These are phyloP conservation scores for Hylaea fasciaria DNA, from an alignment of 2,888 invertebrate genomes.

Conservation along the genomic window DNA sequence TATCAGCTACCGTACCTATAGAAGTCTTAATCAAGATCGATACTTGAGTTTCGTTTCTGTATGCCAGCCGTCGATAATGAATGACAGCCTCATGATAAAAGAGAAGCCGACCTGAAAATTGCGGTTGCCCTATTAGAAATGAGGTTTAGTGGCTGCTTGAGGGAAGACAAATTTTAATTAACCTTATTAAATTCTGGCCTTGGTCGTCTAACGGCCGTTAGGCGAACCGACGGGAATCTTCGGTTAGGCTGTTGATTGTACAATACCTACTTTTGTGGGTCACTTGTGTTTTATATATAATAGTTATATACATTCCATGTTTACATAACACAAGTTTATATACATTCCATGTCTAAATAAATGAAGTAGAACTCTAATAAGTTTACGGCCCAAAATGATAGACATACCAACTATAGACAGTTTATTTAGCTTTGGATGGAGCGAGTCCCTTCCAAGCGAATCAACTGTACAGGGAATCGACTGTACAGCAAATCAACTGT, in stretches of 20 bases:
- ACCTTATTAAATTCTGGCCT: constrained; percentile 16
- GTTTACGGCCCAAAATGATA: background rate
- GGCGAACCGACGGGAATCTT: background rate
- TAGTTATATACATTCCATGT: too few species aligned
- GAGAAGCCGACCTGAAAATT: constrained; percentile 8
- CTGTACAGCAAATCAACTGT: constrained; percentile 11
- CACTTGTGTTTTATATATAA: too few species aligned
- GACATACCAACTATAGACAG: background rate
- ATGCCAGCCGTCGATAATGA: background rate
- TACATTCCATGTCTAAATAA: too few species aligned
- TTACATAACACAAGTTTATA: too few species aligned
- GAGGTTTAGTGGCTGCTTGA: constrained; percentile 11
- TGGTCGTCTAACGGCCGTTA: background rate
- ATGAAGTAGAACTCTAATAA: too few species aligned
- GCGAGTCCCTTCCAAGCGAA: constrained; percentile 7
- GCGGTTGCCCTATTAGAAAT: constrained; percentile 8
- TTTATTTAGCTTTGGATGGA: background rate
- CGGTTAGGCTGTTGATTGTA: background rate
- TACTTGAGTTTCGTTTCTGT: too few species aligned
- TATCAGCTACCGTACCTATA: too few species aligned
- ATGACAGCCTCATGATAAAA: background rate
- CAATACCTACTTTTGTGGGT: background rate
- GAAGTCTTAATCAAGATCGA: too few species aligned
- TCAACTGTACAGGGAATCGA: constrained; percentile 8
- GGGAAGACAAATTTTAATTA: constrained; percentile 27